Conservation (phyloP, 2,797 vertebrate species). For the Rhinoraja longicauda region DNA sequence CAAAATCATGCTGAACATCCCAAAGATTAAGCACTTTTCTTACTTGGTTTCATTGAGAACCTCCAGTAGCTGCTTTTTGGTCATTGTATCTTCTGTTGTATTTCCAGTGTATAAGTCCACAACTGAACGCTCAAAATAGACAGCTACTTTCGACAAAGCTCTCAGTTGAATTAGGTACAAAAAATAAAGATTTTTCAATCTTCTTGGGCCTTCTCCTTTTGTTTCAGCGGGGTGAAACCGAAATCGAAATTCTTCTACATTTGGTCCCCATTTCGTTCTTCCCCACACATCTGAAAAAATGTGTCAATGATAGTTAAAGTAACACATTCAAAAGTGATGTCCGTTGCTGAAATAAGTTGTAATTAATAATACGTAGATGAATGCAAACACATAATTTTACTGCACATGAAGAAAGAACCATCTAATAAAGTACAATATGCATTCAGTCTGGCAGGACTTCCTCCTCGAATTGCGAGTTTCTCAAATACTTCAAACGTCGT, state of each 20-base stretch:
- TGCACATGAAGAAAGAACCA: neutral
- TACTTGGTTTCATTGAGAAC: conserved; percentile 82
- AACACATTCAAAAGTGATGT: neutral
- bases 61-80: conserved; percentile 78
- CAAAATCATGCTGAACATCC: neutral
- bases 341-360: neutral
- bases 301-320: neutral
- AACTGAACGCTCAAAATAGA: conserved; percentile 82
- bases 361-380: neutral
- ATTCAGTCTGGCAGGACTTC: neutral
- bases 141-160: conserved; percentile 82
- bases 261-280: conserved; percentile 77
- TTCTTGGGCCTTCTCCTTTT: conserved; percentile 84
- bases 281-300: conserved; percentile 75
- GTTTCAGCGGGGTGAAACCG: conserved; percentile 80
- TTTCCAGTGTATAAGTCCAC: conserved; percentile 88
- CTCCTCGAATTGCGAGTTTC: no score
- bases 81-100: conserved; percentile 66
- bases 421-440: neutral
- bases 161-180: conserved; percentile 89
- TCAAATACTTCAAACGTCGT: no score
- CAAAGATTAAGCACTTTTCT: conserved; percentile 44
- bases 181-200: conserved; percentile 92
- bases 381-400: neutral
- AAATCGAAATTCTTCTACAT: conserved; percentile 76